Base-by-base conservation (phyloP, 1,140 invertebrate genomes). In the Caerostris extrusa region DNA sequence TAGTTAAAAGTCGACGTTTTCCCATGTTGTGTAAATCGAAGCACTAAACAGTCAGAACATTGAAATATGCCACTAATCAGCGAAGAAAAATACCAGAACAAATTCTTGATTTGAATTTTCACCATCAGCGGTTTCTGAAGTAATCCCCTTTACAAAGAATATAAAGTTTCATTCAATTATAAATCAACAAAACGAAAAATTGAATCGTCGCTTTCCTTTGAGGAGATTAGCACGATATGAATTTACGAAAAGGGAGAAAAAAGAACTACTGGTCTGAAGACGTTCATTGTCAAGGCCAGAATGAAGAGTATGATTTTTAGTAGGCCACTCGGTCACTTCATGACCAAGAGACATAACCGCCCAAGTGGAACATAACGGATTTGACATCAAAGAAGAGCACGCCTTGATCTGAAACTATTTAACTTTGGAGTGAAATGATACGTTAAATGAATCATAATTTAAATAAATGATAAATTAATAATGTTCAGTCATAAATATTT, bases 1-100 rank as follows among this genome's bases (percentile, higher is more conserved):
- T 93, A 93, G 34, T 93, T 93, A 19, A 93, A 87, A 3, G 83
- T 93, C 12, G 91, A 93, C 7, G 61, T 60, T 50, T 56, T 93
- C 8, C 91, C 91, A 71, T 93, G 86, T 87, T 93, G 83, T 3
- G 77, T 60, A 86, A 93, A 87, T 3, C 83, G 82, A 34, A 93
- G 53, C 3, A 83, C 81, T 14, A 93, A 87, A 58, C 56, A 58
- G 8, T 77, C 50, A 56, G 55, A 53, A 77, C 77, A 82, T 83
- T 64, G 77, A 50, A 83, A 81, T 0, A 7, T 58, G 19, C 61
- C 55, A 83, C 12, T 50, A 61, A 67, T 61, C 10, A 87, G 1
- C n/a, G 53, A 61, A 12, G 53, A 61, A 12, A 61, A 14, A 57
- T 61, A n/a, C 3, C 5, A 87, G 64, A 17, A 19, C 17, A 61